Evolutionary conservation across 2,888 invertebrate genomes (phyloP).

Genomic region (Cinara cedri): DNA sequence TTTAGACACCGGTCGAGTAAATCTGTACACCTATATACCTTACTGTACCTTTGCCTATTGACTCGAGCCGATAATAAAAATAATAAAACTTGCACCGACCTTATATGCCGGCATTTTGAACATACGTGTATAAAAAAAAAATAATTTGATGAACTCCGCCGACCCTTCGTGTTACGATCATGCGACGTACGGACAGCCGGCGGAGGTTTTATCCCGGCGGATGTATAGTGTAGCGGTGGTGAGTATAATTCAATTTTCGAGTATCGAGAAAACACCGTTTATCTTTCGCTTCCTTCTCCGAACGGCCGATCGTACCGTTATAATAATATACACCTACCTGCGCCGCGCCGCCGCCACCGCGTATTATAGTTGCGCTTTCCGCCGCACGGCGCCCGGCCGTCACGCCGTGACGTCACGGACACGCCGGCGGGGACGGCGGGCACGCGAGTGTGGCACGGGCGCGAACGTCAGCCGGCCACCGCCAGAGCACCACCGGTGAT

Average conservation of each 20-base stretch:
- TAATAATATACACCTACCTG: background rate
- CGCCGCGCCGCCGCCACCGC: background rate
- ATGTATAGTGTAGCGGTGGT: background rate
- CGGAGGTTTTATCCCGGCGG: too few species aligned
- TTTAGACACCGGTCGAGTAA: too few species aligned
- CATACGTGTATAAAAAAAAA: too few species aligned
- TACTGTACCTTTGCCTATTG: too few species aligned
- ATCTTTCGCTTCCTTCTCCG: background rate
- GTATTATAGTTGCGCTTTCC: slow-evolving; percentile 27
- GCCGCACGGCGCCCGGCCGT: slow-evolving; percentile 25
- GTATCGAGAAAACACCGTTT: slow-evolving; percentile 1
- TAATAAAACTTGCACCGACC: too few species aligned
- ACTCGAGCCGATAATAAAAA: too few species aligned
- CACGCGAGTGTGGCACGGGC: too few species aligned
- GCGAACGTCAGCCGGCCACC: slow-evolving; percentile 43
- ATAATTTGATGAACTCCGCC: too few species aligned
- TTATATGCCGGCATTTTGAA: too few species aligned
- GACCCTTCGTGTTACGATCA: too few species aligned
- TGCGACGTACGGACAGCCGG: too few species aligned
- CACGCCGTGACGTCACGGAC: slow-evolving; percentile 44
- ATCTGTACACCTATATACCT: too few species aligned
- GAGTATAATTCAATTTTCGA: slow-evolving; percentile 17
- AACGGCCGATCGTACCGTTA: background rate
- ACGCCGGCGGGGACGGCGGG: slow-evolving; percentile 4
- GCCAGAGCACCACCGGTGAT: slow-evolving; percentile 39